Evolutionary conservation across 1,140 invertebrate species (phyloP), one percentile per base, ranked within the genome.

Genomic region (Coelopa frigida): DNA sequence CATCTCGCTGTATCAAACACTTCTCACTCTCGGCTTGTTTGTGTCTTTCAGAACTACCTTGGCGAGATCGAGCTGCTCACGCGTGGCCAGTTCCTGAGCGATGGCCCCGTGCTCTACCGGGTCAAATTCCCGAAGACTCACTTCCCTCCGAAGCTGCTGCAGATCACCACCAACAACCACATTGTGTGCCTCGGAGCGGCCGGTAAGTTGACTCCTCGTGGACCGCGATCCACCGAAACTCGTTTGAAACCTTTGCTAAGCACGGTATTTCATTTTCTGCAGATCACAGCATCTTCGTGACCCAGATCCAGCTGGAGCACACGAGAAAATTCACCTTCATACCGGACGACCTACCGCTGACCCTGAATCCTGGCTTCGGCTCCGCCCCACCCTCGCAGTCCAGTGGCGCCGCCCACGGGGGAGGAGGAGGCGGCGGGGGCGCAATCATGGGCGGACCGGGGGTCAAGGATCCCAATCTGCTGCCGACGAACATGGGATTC

Each of bases 241-340:
- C 7, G n/a, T 8, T 29, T 8, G 7, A 8, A 29, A 7, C 7
- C 7, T 29, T 29, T 8, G n/a, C 27, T 8, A 29, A 8, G n/a
- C 8, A 29, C 27, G 27, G 8, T 8, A 8, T 29, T 29, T n/a
- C n/a, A 29, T 29, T 36, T 36, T 8, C 33, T 42, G 14, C 42
- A 66, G 63, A 66, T 51, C 59, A 60, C 33, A 60, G 63, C 36
- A 58, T 61, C 23, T 67, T 67, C 26, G 59, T 66, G 55, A 67
- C 63, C 20, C 63, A 61, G 50, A 67, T 67, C 33, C 63, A 67
- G 35, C 37, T 67, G 45, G 63, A 67, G 46, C 63, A 67, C 24
- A 66, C 56, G 14, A 57, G 63, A 18, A 67, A 67, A 35, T 48
- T 66, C 5, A 53, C 63, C 4, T 67, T 61, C 26, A 53, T 66